phyloP scores from a whole-genome alignment of 2,113 vertebrate species.

The Callithrix jacchus region DNA sequence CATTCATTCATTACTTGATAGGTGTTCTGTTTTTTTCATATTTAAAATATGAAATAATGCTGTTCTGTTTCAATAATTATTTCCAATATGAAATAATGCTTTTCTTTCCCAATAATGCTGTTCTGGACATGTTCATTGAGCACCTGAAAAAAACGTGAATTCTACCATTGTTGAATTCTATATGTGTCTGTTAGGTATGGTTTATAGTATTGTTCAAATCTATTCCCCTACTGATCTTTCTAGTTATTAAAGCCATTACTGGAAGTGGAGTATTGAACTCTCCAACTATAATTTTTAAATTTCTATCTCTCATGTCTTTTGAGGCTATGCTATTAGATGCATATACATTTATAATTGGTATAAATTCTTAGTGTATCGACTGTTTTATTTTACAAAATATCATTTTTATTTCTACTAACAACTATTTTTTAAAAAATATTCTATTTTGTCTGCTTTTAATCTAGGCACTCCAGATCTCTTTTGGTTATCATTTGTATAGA shows the following conservation, averaged over 20 bases:
- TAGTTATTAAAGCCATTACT: neutral
- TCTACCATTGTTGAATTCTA: neutral
- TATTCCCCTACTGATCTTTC: neutral
- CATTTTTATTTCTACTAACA: neutral
- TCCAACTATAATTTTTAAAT: neutral
- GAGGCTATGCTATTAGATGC: neutral
- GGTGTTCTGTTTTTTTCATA: neutral
- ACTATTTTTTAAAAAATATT: neutral
- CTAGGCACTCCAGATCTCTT: neutral
- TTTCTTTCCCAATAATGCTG: neutral
- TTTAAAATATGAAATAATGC: neutral
- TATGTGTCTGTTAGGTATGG: neutral
- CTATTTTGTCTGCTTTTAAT: neutral
- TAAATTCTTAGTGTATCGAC: neutral
- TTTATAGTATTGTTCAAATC: neutral
- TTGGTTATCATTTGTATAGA: neutral
- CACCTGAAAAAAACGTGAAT: neutral
- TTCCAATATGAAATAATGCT: no score
- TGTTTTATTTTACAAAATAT: neutral
- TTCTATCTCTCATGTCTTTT: neutral
- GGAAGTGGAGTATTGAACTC: neutral
- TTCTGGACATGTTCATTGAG: neutral
- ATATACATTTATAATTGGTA: neutral
- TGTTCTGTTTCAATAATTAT: no score
- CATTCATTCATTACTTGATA: neutral